Base-by-base conservation (phyloP, 1,140 invertebrate species). In the Melipona quadrifasciata region DNA sequence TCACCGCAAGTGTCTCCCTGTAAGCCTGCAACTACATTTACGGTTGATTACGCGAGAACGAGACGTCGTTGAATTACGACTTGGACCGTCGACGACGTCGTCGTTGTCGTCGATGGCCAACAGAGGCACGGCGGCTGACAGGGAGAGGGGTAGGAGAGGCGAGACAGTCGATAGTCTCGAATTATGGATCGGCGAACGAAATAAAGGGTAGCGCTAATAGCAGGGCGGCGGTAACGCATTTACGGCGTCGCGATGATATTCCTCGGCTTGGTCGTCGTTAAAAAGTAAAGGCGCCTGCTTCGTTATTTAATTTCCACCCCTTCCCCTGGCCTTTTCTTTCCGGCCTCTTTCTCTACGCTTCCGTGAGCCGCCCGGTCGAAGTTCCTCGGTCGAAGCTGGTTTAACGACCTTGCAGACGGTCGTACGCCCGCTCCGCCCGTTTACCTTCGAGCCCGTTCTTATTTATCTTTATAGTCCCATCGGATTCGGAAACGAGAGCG, bases 401-500 rank as follows among this genome's bases (percentile, higher is more conserved):
- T 85, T 86, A 77, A 89, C 64, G 58, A 86, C 47, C 64, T 82
- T 55, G 31, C 68, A 79, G 71, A 74, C 64, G 70, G 51, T 82
- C n/a, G 47, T 51, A 58, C 39, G 47, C n/a, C 39, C 12, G 27
- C 84, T 68, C 64, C 64, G 53, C 74, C 76, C 64, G 68, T 89
- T 86, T 77, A 58, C 80, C 67, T 71, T 65, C 68, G 73, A 68
- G 72, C 75, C 31, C 84, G 85, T 89, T 67, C 74, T 88, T 86
- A 84, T 89, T 89, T 87, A 89, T 89, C 85, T 89, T 89, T 84
- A 89, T 75, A 67, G 81, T 82, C 84, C 85, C 88, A 84, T 84
- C 85, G 88, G 88, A 89, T 89, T 89, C 77, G 85, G 86, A 88
- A 88, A 87, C 65, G 79, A 61, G 74, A 31, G 58, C 65, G 17